Conservation (phyloP, 2,113 vertebrate species). For the Myxocyprinus asiaticus region DNA sequence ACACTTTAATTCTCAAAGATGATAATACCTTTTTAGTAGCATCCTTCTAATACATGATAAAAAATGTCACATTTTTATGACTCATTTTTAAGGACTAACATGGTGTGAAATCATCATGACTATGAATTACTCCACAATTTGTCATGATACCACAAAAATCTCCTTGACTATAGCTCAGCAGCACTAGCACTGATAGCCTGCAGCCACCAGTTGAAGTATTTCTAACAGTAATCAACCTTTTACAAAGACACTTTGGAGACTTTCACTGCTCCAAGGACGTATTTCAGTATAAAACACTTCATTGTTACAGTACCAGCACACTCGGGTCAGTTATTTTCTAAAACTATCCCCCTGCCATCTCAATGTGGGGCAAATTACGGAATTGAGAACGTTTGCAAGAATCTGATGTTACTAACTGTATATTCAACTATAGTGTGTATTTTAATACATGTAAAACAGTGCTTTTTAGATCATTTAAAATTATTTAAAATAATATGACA, state of each 20-base stretch:
- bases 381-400: too few species aligned
- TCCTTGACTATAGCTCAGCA: constrained; percentile 62
- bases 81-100: neutral
- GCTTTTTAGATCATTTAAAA: too few species aligned
- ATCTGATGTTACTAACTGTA: too few species aligned
- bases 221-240: constrained; percentile 89
- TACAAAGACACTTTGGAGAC: constrained; percentile 88
- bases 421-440: too few species aligned
- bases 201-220: constrained; percentile 88
- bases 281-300: constrained; percentile 81
- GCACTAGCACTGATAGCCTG: constrained; percentile 79
- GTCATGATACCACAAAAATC: constrained; percentile 17
- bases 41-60: neutral
- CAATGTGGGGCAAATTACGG: neutral
- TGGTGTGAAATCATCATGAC: neutral
- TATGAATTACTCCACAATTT: neutral
- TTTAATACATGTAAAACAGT: too few species aligned
- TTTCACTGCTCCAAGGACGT: constrained; percentile 81
- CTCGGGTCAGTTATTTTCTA: constrained; percentile 31
- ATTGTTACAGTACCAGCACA: constrained; percentile 65
- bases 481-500: too few species aligned
- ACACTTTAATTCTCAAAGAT: neutral
- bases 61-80: neutral
- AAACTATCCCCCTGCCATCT: neutral
- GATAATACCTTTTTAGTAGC: neutral